These are phyloP conservation scores for Probaryconus sp. DNA, from an alignment of 1,140 invertebrate species.

Conservation along the genomic window DNA sequence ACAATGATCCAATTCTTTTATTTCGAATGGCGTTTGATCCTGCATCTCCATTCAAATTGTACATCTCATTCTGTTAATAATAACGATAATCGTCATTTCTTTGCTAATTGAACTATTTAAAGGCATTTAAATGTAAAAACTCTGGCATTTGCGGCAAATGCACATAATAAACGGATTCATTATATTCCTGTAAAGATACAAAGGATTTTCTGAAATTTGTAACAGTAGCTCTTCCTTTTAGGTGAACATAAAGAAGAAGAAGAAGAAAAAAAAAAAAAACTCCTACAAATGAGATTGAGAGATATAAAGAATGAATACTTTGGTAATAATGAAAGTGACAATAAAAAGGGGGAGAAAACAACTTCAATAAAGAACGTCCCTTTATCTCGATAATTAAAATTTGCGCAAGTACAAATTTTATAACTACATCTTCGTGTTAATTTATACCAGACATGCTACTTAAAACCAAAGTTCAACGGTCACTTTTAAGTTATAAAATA, in stretches of 20 bases:
- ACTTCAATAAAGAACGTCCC: slow-evolving; percentile 24
- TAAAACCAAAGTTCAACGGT: too few relatives aligned
- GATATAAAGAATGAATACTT: slow-evolving; percentile 30
- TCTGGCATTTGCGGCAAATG: slow-evolving; percentile 10
- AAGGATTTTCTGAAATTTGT: slow-evolving; percentile 23
- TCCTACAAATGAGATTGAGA: slow-evolving; percentile 37
- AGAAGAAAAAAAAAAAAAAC: slow-evolving; percentile 16
- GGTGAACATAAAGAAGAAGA: too few relatives aligned
- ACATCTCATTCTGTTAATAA: slow-evolving; percentile 53
- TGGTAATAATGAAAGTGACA: slow-evolving; percentile 14
- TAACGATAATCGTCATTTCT: too few relatives aligned
- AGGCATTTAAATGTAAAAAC: slow-evolving; percentile 23
- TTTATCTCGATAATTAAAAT: slow-evolving; percentile 9
- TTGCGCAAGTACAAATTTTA: slow-evolving; percentile 1
- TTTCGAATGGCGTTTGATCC: slow-evolving; percentile 51
- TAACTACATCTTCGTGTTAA: neutral
- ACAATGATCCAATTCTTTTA: slow-evolving; percentile 77
- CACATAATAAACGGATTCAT: slow-evolving; percentile 31
- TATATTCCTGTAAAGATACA: slow-evolving; percentile 27
- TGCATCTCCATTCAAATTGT: slow-evolving; percentile 32
- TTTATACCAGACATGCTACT: too few relatives aligned
- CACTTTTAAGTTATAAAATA: too few relatives aligned
- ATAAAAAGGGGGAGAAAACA: slow-evolving; percentile 19
- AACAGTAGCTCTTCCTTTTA: slow-evolving; percentile 5
- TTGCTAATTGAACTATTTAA: too few relatives aligned